Evolutionary conservation across 2,797 vertebrate species (phyloP), one percentile per base, ranked within the genome.

Genomic region (Apogon hyalosoma): DNA sequence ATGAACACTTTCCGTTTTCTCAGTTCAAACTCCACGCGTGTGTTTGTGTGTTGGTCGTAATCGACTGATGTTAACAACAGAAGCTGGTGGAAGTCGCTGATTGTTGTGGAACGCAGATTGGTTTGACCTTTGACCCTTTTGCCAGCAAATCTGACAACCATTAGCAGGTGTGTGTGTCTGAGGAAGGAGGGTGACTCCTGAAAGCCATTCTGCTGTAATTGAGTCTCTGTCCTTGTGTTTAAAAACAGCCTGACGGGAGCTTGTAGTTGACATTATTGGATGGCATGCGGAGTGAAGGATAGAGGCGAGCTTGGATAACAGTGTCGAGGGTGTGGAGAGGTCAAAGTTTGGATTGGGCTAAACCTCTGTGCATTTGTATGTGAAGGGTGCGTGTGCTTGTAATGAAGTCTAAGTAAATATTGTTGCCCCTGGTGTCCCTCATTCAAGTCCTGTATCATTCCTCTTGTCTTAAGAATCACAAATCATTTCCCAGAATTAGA

Each of bases 401-500:
- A 90, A 90, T 88, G 63, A 86, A 86, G 75, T 79, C 87, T 87
- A 78, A 85, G 90, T 89, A 92, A 92, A 92, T 89, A 82, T 90
- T 92, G 64, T 85, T 83, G 80, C 73, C 63, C 63, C 54, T 9
- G 36, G 41, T 63, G 73, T 83, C 63, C 15, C 55, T 79, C 60
- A 3, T 82, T 55, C 68, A 88, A 77, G 70, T 84, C 87, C 61
- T 77, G 67, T 73, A 76, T 87, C 82, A 77, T 86, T 75, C 73
- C 52, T 60, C 67, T 88, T 92, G 87, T 92, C 90, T 80, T 45
- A 15, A 62, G 62, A 92, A 88, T 83, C 83, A 88, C 90, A 90
- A 95, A 94, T 95, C 88, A 83, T 87, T 91, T 93, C 82, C 88
- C 78, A 52, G 91, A 94, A 92, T 90, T 91, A 86, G 88, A 90